phyloP scores from a whole-genome alignment of 2,888 invertebrate species.

The Allophyes oxyacanthae region DNA sequence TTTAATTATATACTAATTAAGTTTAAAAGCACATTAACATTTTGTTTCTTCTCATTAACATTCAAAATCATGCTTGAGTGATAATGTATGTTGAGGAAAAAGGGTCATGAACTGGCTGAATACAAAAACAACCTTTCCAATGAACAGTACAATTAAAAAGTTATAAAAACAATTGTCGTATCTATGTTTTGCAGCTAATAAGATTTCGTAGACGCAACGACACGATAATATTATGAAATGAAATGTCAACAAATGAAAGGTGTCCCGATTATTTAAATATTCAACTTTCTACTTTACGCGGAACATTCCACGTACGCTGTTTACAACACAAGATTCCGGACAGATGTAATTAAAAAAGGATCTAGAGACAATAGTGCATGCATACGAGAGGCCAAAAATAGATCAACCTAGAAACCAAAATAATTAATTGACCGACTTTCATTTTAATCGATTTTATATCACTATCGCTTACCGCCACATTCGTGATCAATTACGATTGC shows the following conservation, averaged over 20 bases:
- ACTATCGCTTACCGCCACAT: constrained; percentile 49
- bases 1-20: constrained; percentile 1
- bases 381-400: constrained; percentile 76
- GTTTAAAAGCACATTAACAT: constrained; percentile 7
- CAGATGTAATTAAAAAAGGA: constrained; percentile 55
- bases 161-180: constrained; percentile 29
- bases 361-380: constrained; percentile 66
- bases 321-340: constrained; percentile 31
- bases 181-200: constrained; percentile 13
- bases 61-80: constrained; percentile 24
- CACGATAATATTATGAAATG: constrained; percentile 67
- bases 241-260: constrained; percentile 76
- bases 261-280: constrained; percentile 62
- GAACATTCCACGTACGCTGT: constrained; percentile 58
- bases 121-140: constrained; percentile 20
- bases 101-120: constrained; percentile 30
- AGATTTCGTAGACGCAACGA: constrained; percentile 50
- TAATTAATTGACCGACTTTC: constrained; percentile 69
- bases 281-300: constrained; percentile 63
- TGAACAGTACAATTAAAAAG: constrained; percentile 29
- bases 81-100: constrained; percentile 22
- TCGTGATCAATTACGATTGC: constrained; percentile 65
- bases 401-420: constrained; percentile 77
- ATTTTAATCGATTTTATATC: constrained; percentile 53
- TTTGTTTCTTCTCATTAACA: constrained; percentile 27